phyloP scores from a whole-genome alignment of 2,888 invertebrate species.

The Megaustenia siamemsis region DNA sequence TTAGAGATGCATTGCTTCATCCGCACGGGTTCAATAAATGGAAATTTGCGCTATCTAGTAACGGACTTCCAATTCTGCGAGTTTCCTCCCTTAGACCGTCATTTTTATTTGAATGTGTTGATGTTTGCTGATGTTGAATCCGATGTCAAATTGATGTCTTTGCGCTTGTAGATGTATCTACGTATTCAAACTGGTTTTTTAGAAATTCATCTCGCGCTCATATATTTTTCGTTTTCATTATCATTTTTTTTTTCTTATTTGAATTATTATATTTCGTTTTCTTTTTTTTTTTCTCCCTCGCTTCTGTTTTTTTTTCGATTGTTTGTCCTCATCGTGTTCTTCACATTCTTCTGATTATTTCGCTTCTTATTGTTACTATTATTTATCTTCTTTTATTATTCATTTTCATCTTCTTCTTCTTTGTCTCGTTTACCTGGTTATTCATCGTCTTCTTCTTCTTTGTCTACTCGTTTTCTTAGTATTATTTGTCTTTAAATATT shows the following conservation, averaged over 20 bases:
- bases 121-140: too few relatives aligned
- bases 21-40: neutral
- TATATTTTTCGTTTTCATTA: neutral
- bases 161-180: neutral
- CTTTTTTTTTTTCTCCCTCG: too few relatives aligned
- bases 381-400: too few relatives aligned
- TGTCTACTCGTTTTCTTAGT: too few relatives aligned
- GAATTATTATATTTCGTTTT: too few relatives aligned
- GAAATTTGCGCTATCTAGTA: constrained; percentile 2
- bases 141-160: too few relatives aligned
- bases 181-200: neutral
- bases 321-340: neutral
- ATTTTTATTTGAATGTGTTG: neutral
- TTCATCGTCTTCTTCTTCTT: too few relatives aligned
- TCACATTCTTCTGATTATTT: neutral
- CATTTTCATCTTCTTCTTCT: too few relatives aligned
- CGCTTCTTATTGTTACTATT: neutral
- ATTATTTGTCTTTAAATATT: too few relatives aligned
- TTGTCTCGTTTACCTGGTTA: neutral
- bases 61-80: neutral
- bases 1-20: constrained; percentile 18
- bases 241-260: too few relatives aligned
- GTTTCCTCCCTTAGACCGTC: neutral
- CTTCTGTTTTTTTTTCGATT: neutral
- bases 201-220: neutral